Evolutionary conservation across 1,140 invertebrate genomes (phyloP).

Genomic region (Pseudachorutes palmiensis): DNA sequence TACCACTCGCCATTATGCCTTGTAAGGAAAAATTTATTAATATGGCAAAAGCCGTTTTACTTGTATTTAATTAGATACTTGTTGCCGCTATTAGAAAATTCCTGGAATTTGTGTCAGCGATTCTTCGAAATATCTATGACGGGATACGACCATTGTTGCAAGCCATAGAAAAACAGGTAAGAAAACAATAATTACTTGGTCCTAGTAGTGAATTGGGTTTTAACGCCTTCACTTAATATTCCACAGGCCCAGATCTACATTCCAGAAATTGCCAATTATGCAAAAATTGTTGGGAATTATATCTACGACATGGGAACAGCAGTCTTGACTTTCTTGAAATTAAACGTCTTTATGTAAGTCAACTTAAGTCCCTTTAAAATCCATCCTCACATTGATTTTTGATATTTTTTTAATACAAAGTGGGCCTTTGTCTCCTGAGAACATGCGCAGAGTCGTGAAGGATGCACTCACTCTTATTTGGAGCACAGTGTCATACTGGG

Average conservation of each 20-base stretch:
- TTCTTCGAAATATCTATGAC: constrained; percentile 31
- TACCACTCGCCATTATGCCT: background rate
- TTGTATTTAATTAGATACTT: background rate
- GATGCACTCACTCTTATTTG: constrained; percentile 31
- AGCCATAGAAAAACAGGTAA: constrained; percentile 32
- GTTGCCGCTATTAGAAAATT: background rate
- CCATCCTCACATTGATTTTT: background rate
- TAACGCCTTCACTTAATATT: background rate
- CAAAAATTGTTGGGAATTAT: constrained; percentile 6
- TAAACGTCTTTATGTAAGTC: constrained; percentile 37
- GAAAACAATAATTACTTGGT: background rate
- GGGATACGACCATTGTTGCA: constrained; percentile 38
- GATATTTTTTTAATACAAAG: constrained; percentile 17
- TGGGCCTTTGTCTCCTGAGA: constrained; percentile 31
- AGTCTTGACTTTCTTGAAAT: constrained; percentile 17
- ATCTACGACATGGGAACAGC: background rate
- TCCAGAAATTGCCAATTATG: constrained; percentile 30
- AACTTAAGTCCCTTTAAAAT: background rate
- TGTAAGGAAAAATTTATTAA: constrained; percentile 15
- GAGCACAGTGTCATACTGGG: constrained; percentile 21
- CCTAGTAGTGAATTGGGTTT: background rate
- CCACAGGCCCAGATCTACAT: constrained; percentile 38
- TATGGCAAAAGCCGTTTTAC: background rate
- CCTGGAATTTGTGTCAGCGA: background rate
- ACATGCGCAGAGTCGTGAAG: constrained; percentile 31